These are phyloP conservation scores for Mylabris phalerata DNA, from an alignment of 1,140 invertebrate species.

Conservation along the genomic window DNA sequence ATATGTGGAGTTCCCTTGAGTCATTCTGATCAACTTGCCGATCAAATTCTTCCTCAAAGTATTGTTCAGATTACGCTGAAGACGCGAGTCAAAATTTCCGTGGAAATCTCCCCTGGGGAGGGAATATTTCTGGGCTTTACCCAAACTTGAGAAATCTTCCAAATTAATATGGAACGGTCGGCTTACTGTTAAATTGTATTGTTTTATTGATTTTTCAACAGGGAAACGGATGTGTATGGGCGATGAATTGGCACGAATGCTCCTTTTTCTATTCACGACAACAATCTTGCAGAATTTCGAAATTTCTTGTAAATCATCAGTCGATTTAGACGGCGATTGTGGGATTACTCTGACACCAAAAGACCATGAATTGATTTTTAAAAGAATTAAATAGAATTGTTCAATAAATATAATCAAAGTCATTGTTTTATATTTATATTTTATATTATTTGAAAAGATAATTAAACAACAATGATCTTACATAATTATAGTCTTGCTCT, in stretches of 20 bases:
- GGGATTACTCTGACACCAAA: constrained; percentile 68
- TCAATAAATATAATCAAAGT: constrained; percentile 4
- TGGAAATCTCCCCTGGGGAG: too few relatives aligned
- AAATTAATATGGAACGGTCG: too few relatives aligned
- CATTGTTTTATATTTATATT: constrained; percentile 9
- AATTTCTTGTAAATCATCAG: constrained; percentile 34
- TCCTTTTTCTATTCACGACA: constrained; percentile 59
- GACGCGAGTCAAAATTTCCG: too few relatives aligned
- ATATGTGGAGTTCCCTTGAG: too few relatives aligned
- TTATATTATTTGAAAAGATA: neutral
- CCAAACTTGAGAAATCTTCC: too few relatives aligned
- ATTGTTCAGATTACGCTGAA: too few relatives aligned
- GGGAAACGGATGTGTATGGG: constrained; percentile 82
- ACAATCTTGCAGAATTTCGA: constrained; percentile 58
- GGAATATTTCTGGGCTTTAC: too few relatives aligned
- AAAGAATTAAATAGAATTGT: too few relatives aligned
- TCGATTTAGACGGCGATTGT: constrained; percentile 55
- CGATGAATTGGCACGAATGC: constrained; percentile 73
- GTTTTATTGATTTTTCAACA: constrained; percentile 39
- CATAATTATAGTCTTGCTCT: constrained; percentile 28
- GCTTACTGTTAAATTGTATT: constrained; percentile 1
- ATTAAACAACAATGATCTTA: constrained; percentile 32
- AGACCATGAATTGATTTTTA: constrained; percentile 46
- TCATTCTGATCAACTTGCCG: too few relatives aligned
- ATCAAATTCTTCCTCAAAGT: too few relatives aligned